A percentile compares a stretch with the other conserved stretches of the same genome.
phyloP scores from a whole-genome alignment of 2,797 vertebrate species.

The Cossypha dichroa region DNA sequence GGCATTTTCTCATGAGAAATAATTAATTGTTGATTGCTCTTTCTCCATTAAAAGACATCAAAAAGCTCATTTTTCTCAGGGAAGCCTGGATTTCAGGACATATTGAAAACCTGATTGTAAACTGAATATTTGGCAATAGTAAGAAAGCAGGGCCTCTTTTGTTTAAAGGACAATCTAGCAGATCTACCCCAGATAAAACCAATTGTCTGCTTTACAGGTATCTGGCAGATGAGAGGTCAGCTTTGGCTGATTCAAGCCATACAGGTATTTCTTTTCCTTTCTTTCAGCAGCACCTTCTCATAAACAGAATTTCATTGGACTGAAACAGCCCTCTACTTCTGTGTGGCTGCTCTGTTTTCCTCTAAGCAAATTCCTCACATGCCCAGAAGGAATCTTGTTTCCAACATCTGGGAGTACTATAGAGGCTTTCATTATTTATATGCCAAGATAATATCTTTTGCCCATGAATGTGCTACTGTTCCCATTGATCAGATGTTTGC shows the following conservation, averaged over 20 bases:
- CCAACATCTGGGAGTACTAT: conserved; percentile 54
- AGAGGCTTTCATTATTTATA: conserved; percentile 55
- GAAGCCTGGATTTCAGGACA: background rate
- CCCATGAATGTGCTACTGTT: conserved; percentile 71
- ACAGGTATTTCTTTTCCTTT: background rate
- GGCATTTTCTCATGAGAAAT: background rate
- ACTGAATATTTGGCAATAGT: background rate
- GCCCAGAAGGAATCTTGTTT: conserved; percentile 63
- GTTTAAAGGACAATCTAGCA: background rate
- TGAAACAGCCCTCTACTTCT: background rate
- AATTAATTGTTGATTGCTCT: conserved; percentile 19
- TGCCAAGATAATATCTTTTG: conserved; percentile 62
- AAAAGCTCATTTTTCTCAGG: background rate
- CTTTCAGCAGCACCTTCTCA: background rate
- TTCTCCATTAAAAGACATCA: background rate
- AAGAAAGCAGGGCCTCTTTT: conserved; percentile 3
- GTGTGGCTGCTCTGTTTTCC: conserved; percentile 40
- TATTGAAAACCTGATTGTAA: conserved; percentile 4
- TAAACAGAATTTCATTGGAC: conserved; percentile 17
- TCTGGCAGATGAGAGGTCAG: background rate
- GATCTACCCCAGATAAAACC: background rate
- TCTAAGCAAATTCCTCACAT: conserved; percentile 53
- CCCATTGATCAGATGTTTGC: conserved; percentile 62
- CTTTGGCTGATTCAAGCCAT: background rate
- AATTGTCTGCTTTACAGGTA: conserved; percentile 7